Conservation (phyloP, 53 echinoderm and acorn worm species). For the Antedon mediterranea region DNA sequence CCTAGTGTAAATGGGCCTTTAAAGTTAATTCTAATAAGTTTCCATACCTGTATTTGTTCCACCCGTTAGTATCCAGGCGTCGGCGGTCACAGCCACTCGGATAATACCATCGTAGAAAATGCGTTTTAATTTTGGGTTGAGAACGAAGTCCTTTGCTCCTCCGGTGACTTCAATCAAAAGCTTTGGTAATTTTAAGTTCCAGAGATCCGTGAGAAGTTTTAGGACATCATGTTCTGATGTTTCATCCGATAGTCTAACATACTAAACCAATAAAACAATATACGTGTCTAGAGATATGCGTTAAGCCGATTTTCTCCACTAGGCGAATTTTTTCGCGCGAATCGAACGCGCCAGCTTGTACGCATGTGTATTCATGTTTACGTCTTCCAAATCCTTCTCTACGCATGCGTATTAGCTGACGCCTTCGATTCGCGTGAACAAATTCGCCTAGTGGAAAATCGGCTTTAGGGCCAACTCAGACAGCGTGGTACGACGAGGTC, state of each 20-base stretch:
- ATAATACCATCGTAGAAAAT: conserved; percentile 80
- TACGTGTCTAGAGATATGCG: no score
- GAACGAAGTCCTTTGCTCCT: conserved; percentile 67
- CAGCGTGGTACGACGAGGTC: no score
- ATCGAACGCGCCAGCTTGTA: no score
- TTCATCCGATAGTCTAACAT: conserved; percentile 57
- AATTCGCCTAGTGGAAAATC: no score
- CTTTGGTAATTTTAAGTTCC: conserved; percentile 62
- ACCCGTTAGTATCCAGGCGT: conserved; percentile 88
- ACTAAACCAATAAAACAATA: conserved; percentile 19
- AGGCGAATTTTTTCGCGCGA: no score
- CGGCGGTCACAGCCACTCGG: conserved; percentile 61
- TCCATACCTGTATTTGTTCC: conserved; percentile 65
- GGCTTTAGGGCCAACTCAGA: no score
- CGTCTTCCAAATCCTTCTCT: no score
- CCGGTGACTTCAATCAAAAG: conserved; percentile 79
- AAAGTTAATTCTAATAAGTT: background rate
- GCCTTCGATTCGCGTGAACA: no score
- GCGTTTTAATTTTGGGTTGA: conserved; percentile 59
- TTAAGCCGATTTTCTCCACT: no score
- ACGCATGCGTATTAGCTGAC: no score
- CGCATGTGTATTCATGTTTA: no score
- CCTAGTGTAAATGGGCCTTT: no score
- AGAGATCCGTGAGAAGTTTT: conserved; percentile 43
- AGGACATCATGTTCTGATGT: conserved; percentile 48